phyloP scores from a whole-genome alignment of 2,113 vertebrate species.

The Phyllopteryx taeniolatus region DNA sequence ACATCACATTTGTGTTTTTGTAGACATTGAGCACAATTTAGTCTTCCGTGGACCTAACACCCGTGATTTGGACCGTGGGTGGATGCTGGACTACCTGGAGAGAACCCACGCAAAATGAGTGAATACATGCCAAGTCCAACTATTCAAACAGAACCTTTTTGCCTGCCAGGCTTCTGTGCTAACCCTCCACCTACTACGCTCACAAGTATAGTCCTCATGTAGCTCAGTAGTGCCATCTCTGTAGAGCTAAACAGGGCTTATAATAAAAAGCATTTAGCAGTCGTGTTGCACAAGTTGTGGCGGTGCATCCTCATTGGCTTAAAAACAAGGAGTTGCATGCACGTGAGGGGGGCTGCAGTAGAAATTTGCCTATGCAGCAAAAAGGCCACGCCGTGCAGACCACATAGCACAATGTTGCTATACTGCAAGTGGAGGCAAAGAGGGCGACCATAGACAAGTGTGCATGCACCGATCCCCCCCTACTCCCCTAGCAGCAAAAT shows the following conservation, averaged over 20 bases:
- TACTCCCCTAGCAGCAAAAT: too few relatives aligned
- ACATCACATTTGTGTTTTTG: neutral
- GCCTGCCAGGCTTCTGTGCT: neutral
- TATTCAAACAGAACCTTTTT: neutral
- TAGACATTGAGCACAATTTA: neutral
- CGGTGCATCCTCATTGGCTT: conserved; percentile 2
- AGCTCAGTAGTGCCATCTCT: neutral
- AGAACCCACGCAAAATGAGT: too few relatives aligned
- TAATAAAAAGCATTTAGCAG: neutral
- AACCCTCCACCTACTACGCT: neutral
- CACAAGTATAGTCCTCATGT: neutral
- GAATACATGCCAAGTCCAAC: too few relatives aligned
- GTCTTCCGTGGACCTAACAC: neutral
- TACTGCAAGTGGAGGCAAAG: conserved; percentile 32
- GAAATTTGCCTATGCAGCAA: conserved; percentile 76
- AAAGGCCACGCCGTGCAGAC: neutral
- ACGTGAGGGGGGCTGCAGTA: conserved; percentile 46
- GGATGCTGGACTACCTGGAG: neutral
- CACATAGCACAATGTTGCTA: conserved; percentile 12
- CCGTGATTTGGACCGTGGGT: neutral
- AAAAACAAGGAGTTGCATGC: conserved; percentile 7
- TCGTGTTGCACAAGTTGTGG: neutral
- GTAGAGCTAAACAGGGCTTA: neutral
- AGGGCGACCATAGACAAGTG: conserved; percentile 4
- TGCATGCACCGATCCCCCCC: conserved; percentile 4